Evolutionary conservation across 2,797 vertebrate genomes (phyloP).

Genomic region (Corythornis leucogaster): DNA sequence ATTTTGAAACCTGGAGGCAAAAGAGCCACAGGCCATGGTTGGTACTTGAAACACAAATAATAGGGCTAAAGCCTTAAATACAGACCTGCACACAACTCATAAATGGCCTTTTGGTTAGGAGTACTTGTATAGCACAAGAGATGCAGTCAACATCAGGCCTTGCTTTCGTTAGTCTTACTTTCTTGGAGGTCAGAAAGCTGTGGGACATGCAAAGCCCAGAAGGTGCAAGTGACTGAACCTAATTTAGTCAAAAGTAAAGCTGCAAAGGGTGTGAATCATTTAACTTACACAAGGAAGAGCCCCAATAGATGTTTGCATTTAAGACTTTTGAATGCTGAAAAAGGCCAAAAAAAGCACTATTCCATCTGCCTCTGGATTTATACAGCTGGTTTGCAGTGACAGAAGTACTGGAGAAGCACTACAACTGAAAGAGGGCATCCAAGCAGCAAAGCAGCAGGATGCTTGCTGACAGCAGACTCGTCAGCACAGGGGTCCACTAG

Average conservation of each 20-base stretch:
- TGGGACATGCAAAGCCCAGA: background rate
- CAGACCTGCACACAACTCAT: background rate
- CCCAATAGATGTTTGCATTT: background rate
- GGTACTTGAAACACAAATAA: background rate
- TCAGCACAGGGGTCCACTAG: background rate
- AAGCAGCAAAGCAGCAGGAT: background rate
- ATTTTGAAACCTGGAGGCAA: background rate
- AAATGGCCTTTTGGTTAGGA: background rate
- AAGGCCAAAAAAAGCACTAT: too few relatives aligned
- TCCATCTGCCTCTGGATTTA: background rate
- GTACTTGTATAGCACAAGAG: background rate
- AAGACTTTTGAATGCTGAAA: rapidly evolving
- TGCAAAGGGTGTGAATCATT: background rate
- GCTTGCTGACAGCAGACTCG: background rate
- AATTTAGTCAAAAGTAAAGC: background rate
- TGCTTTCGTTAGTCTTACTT: background rate
- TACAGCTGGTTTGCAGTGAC: rapidly evolving
- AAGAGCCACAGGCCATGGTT: background rate
- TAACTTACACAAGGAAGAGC: background rate
- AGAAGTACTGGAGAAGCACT: background rate
- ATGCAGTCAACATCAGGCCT: background rate
- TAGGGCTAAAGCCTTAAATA: background rate
- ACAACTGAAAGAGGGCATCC: background rate
- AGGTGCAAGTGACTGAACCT: background rate
- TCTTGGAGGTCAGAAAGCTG: background rate